Conservation (phyloP, 2,888 invertebrate species). For the Anoplius nigerrimus region DNA sequence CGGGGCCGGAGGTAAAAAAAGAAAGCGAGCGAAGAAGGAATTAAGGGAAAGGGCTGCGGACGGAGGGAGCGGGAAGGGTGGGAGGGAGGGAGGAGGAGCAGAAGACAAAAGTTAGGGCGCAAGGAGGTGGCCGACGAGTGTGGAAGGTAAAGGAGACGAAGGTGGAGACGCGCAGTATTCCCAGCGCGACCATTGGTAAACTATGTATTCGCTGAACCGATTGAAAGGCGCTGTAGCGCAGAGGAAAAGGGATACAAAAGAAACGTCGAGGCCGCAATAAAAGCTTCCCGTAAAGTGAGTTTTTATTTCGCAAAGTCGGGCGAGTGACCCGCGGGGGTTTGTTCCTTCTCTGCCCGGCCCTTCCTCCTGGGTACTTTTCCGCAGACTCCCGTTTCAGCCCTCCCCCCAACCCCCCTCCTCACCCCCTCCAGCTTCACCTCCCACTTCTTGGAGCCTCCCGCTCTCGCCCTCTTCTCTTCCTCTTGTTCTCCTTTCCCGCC, state of each 20-base stretch:
- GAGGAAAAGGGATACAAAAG: conserved; percentile 65
- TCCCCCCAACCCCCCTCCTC: conserved; percentile 26
- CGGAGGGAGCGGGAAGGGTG: conserved; percentile 3
- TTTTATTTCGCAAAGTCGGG: conserved; percentile 71
- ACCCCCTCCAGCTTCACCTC: conserved; percentile 13
- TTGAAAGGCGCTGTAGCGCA: conserved; percentile 62
- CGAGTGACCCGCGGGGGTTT: conserved; percentile 66
- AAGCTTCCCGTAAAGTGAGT: conserved; percentile 70
- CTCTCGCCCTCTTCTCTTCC: conserved; percentile 28
- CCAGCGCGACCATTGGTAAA: conserved; percentile 58
- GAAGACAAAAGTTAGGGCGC: conserved; percentile 38
- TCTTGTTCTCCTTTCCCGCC: conserved; percentile 16
- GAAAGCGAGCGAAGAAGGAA: not conserved
- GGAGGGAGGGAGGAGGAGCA: conserved; percentile 16
- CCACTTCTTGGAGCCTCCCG: not conserved
- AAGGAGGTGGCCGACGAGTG: conserved; percentile 17
- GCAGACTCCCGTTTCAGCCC: no score
- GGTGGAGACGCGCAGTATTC: conserved; percentile 38
- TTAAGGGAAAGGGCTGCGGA: conserved; percentile 1
- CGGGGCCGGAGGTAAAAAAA: conserved; percentile 1
- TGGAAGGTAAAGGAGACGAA: conserved; percentile 16
- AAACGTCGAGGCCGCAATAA: conserved; percentile 68
- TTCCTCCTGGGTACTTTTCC: conserved; percentile 21
- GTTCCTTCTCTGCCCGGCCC: conserved; percentile 38
- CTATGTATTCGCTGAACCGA: conserved; percentile 64